Base-by-base conservation (phyloP, 2,888 invertebrate species). In the Papilio elwesi region DNA sequence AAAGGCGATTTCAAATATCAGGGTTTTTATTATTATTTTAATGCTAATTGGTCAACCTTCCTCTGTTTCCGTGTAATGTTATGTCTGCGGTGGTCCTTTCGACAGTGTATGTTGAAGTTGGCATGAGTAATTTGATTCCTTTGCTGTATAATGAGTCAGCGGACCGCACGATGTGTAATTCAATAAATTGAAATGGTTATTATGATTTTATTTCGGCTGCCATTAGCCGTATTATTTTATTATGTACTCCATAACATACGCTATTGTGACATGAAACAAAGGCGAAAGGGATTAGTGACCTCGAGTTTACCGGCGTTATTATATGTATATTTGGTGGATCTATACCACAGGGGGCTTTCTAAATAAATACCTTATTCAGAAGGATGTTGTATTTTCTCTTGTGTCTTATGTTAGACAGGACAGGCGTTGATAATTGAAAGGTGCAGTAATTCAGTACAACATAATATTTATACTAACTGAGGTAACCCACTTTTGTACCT, bases 81-180 rank as follows among this genome's bases (percentile, higher is more conserved):
- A 78, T 26, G 26, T 76, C 16, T n/a, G n/a, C 12, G 47, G 63
- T 55, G 49, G 48, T n/a, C 43, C 47, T 68, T 26, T 26, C 26
- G 51, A 68, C 57, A 51, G 13, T 26, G 15, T 11, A 15, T 38
- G 38, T 38, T 36, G 26, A 43, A 49, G 55, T 16, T 66, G 13
- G 51, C 75, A 76, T 86, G 84, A 86, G 82, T 86, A 87, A 88
- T 71, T 81, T 68, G 49, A 76, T 75, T 78, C 78, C 73, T 76
- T 78, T 78, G 79, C 79, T 71, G n/a, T n/a, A 26, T 78, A 80
- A 77, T 88, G 89, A 88, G 78, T 88, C 89, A 88, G n/a, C 71
- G 77, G 75, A 79, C 80, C 80, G 74, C 80, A 80, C 75, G 78
- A 78, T 77, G 75, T 78, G 70, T 76, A 70, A 74, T 69, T 71